Evolutionary conservation across 2,888 invertebrate genomes (phyloP), one percentile per base, ranked within the genome.

Genomic region (Pasiphila rectangulata): DNA sequence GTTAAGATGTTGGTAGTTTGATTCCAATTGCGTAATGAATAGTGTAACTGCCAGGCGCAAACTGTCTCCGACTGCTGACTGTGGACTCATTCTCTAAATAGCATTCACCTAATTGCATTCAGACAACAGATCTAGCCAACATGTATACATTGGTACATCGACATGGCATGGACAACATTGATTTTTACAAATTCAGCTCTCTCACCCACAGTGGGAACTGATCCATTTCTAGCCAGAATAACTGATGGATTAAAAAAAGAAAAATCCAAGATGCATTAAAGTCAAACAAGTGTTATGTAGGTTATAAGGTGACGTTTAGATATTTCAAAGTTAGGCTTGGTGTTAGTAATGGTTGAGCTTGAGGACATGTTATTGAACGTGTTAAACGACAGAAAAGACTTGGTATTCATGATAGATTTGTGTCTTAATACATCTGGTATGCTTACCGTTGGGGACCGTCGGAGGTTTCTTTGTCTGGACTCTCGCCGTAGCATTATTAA

Each of bases 401-500:
- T 29, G 20, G 16, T 25, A 30, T 46, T 45, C 25, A 40, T 38
- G 25, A 44, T 38, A 39, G 16, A 34, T 38, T 48, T 41, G 37
- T 25, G 5, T 49, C 37, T 27, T 24, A 46, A 34, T 32, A 15
- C 23, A 36, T 30, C 42, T 56, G 39, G 39, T 43, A 48, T 43
- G 78, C 95, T 93, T 90, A 96, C 96, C 96, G 91, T 96, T 94
- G 69, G 96, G 96, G 82, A 97, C 93, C 69, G 96, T 91, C 65
- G 96, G 93, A 68, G 96, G 95, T 91, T 99, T 99, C 94, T 98
- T 98, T 79, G 98, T 98, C 93, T 99, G 98, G 87, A 99, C 98
- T 91, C 99, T 93, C 75, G 99, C 99, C 72, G 99, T 99, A 69
- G 99, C 99, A 91, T 99, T 99, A 93, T 99, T 99, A 85, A 99